phyloP scores from a whole-genome alignment of 2,888 invertebrate genomes.

The Resseliella maxima region DNA sequence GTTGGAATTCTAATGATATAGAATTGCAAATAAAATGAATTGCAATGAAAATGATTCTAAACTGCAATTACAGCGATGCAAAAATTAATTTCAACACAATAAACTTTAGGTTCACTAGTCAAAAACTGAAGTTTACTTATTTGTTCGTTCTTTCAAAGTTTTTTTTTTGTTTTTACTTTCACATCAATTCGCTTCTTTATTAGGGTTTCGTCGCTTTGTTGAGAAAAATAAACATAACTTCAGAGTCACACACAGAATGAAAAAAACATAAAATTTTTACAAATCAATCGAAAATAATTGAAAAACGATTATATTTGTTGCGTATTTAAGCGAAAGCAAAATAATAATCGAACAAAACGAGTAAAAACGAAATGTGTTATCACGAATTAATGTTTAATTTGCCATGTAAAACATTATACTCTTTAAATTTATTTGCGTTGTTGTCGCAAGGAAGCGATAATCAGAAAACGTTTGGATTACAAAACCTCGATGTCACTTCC shows the following conservation, averaged over 20 bases:
- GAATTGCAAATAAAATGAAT: not conserved
- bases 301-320: not conserved
- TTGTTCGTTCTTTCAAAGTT: not conserved
- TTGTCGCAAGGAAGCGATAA: slow-evolving; percentile 36
- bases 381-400: slow-evolving; percentile 14
- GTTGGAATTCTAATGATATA: slow-evolving; percentile 48
- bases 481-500: not conserved
- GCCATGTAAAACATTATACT: slow-evolving; percentile 17
- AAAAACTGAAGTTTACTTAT: no score
- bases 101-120: no score
- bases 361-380: not conserved
- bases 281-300: not conserved
- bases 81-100: slow-evolving; percentile 5
- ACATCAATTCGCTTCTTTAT: no score
- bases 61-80: not conserved
- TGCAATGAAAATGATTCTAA: no score
- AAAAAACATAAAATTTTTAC: no score
- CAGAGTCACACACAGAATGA: no score
- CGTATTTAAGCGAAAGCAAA: not conserved
- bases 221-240: not conserved
- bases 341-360: not conserved
- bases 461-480: slow-evolving; percentile 6
- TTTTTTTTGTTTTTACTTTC: not conserved
- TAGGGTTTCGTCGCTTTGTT: no score
- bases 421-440: not conserved